phyloP scores from a whole-genome alignment of 2,888 invertebrate genomes.

The Drosophila austrosaltans region DNA sequence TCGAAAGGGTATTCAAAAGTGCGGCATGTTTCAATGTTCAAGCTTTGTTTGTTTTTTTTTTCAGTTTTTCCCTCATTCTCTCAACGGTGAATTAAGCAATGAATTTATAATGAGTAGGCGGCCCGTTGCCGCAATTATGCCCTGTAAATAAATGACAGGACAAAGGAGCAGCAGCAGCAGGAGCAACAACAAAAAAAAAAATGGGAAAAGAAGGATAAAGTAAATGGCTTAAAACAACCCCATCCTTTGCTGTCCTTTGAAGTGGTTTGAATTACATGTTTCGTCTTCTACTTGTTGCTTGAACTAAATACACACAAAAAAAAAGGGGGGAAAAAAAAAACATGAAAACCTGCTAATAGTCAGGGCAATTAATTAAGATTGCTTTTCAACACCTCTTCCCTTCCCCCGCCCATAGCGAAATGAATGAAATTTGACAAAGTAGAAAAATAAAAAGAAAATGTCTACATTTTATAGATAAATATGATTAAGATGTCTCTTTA shows the following conservation, averaged over 20 bases:
- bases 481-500: not conserved
- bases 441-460: conserved; percentile 25
- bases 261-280: conserved; percentile 12
- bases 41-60: conserved; percentile 44
- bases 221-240: not conserved
- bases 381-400: conserved; percentile 12
- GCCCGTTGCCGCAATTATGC: conserved; percentile 1
- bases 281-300: conserved; percentile 31
- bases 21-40: conserved; percentile 21
- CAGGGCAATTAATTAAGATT: conserved; percentile 60
- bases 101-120: conserved; percentile 62
- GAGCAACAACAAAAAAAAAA: not conserved
- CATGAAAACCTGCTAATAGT: conserved; percentile 27
- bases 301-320: conserved; percentile 22
- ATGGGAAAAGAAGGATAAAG: conserved; percentile 16
- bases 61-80: conserved; percentile 21
- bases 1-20: too few species aligned
- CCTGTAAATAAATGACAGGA: conserved; percentile 13
- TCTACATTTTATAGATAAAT: not conserved
- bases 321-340: not conserved
- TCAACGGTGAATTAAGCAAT: conserved; percentile 55
- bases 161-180: conserved; percentile 1
- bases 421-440: conserved; percentile 61
- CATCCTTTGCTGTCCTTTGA: conserved; percentile 12
- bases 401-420: conserved; percentile 50